Percentiles rank a stretch among this genome's conserved stretches.
Conservation (phyloP, 2,797 vertebrate genomes). For the Rousettus madagascariensis region DNA sequence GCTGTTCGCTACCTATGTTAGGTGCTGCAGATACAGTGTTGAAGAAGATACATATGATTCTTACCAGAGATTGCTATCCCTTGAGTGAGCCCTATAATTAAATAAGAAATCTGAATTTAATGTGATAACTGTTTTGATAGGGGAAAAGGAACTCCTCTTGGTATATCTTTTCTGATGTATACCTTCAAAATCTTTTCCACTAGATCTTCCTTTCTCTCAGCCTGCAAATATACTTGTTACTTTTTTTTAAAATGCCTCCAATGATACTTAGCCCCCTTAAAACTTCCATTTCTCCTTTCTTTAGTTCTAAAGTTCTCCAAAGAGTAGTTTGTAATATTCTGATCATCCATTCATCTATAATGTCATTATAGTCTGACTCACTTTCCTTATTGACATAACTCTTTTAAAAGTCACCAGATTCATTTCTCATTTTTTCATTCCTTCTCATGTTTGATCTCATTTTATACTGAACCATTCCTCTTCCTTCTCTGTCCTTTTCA, state of each 20-base stretch:
- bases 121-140: background rate
- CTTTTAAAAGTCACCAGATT: constrained; percentile 25
- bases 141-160: background rate
- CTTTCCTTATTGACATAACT: background rate
- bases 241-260: background rate
- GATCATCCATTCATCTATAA: background rate
- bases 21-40: background rate
- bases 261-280: background rate
- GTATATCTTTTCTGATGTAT: background rate
- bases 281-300: background rate
- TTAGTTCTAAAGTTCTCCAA: background rate
- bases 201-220: constrained; percentile 16
- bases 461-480: background rate
- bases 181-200: background rate
- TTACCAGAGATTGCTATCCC: background rate
- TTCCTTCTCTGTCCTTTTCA: background rate
- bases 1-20: background rate
- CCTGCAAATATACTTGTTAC: background rate
- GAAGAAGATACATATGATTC: background rate
- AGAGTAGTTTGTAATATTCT: background rate
- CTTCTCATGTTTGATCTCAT: background rate
- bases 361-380: background rate
- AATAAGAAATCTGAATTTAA: background rate
- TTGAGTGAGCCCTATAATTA: background rate
- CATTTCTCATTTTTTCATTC: background rate